Evolutionary conservation across 2,113 vertebrate genomes (phyloP), one percentile per base, ranked within the genome.

Genomic region (Emberiza fucata): DNA sequence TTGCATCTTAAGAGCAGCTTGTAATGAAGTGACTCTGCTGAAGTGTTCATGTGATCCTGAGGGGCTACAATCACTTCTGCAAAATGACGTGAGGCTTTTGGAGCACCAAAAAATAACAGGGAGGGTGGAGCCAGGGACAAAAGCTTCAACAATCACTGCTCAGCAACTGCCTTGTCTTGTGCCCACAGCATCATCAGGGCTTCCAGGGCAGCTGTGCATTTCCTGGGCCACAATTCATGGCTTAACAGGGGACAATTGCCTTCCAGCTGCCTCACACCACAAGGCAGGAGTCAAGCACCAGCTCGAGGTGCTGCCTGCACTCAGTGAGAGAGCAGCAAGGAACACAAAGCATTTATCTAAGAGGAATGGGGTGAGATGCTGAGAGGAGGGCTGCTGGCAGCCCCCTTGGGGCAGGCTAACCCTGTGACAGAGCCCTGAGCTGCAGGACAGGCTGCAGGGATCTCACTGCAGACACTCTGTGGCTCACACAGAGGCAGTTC

Each of bases 21-120:
- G 68, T 86, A 88, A 84, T 53, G 68, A 92, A 95, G 81, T 80
- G 89, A 60, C 73, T 89, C 82, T 85, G 81, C 85, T 51, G 48
- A 96, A 93, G 76, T 27, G 68, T 75, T 92, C 90, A 86, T 56
- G 90, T 93, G 93, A 93, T 90, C 72, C 16, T 1, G 85, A 81
- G 80, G 88, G 90, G 94, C 57, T 86, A 94, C 80, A 60, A 83
- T 68, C 90, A 39, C 81, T 93, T 92, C 91, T 97, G 94, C 96
- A 95, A 90, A 73, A 63, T 56, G 87, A 97, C n/a, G 50, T 84
- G 94, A 95, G 87, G 48, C 48, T 65, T 59, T 39, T 40, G 61
- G 87, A 94, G 86, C 54, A 81, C 69, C 71, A 66, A 78, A 82
- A 83, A 76, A 39, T 40, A 77, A 68, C 31, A 31, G 64, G 39